A percentile compares a stretch with the other conserved stretches of the same genome.
phyloP scores from a whole-genome alignment of 2,113 vertebrate species.

The Cololabis saira region DNA sequence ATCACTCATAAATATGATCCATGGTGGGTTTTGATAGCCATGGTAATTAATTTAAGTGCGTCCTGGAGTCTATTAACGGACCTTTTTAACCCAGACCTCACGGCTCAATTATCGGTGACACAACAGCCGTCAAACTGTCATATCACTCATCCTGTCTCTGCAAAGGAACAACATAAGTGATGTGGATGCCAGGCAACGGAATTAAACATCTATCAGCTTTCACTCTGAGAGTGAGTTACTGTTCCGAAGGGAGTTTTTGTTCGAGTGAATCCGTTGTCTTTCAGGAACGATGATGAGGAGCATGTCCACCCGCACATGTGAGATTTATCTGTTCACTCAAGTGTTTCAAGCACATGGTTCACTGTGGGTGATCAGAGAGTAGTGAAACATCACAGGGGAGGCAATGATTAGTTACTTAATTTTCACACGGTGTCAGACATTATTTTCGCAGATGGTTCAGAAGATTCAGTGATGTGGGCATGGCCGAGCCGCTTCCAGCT shows the following conservation, averaged over 20 bases:
- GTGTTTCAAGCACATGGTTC: constrained; percentile 23
- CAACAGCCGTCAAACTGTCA: constrained; percentile 55
- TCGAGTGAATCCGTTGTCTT: constrained; percentile 26
- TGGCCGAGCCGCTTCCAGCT: constrained; percentile 39
- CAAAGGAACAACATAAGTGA: constrained; percentile 19
- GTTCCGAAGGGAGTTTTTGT: constrained; percentile 37
- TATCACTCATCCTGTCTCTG: constrained; percentile 28
- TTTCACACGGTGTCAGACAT: constrained; percentile 36
- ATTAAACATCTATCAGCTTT: constrained; percentile 51
- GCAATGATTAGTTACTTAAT: constrained; percentile 57
- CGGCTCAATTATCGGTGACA: constrained; percentile 38
- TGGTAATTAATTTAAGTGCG: constrained; percentile 34
- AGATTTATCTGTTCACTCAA: constrained; percentile 6
- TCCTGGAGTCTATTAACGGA: constrained; percentile 39
- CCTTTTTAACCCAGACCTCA: constrained; percentile 39
- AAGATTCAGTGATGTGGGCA: constrained; percentile 41
- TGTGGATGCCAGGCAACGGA: constrained; percentile 37
- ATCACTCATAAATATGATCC: constrained; percentile 41
- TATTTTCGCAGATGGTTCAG: constrained; percentile 60
- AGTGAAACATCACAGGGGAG: constrained; percentile 41
- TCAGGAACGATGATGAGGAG: constrained; percentile 23
- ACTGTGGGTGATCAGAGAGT: constrained; percentile 12
- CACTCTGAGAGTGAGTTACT: constrained; percentile 34
- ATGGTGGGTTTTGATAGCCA: not conserved
- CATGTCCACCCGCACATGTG: not conserved